phyloP scores from a whole-genome alignment of 1,140 invertebrate genomes.

The Diorhabda carinulata region DNA sequence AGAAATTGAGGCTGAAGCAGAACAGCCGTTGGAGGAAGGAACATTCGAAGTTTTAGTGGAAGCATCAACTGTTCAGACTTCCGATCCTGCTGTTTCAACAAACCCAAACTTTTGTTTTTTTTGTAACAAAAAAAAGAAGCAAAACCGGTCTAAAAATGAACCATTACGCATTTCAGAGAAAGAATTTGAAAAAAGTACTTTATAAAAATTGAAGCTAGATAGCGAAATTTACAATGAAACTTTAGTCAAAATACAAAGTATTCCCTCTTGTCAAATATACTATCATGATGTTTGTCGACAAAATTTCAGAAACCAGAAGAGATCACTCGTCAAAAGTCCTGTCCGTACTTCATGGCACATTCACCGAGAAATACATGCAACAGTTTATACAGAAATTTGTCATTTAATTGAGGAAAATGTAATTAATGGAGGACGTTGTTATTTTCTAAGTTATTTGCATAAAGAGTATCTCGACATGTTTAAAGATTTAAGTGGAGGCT shows the following conservation, averaged over 20 bases:
- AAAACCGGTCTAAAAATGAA: too few species aligned
- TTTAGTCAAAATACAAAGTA: constrained; percentile 19
- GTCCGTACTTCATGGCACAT: constrained; percentile 23
- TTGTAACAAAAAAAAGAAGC: too few species aligned
- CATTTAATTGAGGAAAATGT: constrained; percentile 18
- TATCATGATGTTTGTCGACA: too few species aligned
- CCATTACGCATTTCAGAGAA: too few species aligned
- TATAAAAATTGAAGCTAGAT: constrained; percentile 19
- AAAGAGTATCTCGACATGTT: constrained; percentile 12
- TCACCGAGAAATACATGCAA: constrained; percentile 18
- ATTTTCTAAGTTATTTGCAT: constrained; percentile 4
- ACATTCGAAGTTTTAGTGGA: too few species aligned
- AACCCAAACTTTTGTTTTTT: too few species aligned
- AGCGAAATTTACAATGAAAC: constrained; percentile 19
- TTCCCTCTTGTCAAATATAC: constrained; percentile 4
- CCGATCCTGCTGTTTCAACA: too few species aligned
- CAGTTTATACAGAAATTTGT: constrained; percentile 21
- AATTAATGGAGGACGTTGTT: constrained; percentile 21
- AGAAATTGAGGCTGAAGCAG: too few species aligned
- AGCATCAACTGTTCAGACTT: too few species aligned
- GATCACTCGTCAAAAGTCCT: constrained; percentile 20
- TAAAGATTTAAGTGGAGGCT: neutral
- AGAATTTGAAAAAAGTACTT: neutral
- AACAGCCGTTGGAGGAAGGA: too few species aligned
- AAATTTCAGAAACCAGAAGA: constrained; percentile 14